These are phyloP conservation scores for Melipona beecheii DNA, from an alignment of 2,888 invertebrate genomes.

Conservation along the genomic window DNA sequence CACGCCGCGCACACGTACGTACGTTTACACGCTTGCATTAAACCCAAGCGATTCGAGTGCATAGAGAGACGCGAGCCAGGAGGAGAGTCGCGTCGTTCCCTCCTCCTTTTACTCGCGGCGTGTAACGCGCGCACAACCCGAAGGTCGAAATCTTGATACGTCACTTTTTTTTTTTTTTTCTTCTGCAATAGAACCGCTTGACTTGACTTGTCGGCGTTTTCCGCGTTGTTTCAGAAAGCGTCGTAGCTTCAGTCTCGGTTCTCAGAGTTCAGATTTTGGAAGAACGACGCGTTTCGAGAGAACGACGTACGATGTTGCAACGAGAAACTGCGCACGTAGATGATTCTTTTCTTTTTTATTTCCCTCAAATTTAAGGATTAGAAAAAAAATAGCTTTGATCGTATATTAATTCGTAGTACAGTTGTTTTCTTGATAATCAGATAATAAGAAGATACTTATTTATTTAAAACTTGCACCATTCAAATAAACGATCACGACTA, in stretches of 20 bases:
- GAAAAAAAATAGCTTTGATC: no score
- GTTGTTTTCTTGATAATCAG: no score
- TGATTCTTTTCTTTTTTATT: not conserved
- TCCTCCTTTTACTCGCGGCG: no score
- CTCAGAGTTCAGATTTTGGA: no score
- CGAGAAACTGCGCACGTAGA: no score
- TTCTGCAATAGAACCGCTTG: not conserved
- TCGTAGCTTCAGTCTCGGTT: no score
- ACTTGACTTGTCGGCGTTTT: not conserved
- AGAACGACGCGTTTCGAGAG: no score
- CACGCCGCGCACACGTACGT: constrained; percentile 6
- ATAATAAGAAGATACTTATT: no score
- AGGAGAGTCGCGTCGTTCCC: not conserved
- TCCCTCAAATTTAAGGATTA: not conserved
- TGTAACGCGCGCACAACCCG: constrained; percentile 5
- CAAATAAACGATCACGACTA: not conserved
- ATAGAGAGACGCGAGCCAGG: constrained; percentile 26
- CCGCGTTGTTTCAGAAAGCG: no score
- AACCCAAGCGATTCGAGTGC: constrained; percentile 38
- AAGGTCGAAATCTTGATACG: constrained; percentile 12
- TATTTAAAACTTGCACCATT: not conserved
- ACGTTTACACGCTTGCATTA: not conserved
- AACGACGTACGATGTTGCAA: no score
- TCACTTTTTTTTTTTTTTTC: no score
- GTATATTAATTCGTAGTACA: no score